Percentiles rank a stretch among this genome's conserved stretches.
These are phyloP conservation scores for Acanthurus lineatus DNA, from an alignment of 2,797 vertebrate species.

Conservation along the genomic window DNA sequence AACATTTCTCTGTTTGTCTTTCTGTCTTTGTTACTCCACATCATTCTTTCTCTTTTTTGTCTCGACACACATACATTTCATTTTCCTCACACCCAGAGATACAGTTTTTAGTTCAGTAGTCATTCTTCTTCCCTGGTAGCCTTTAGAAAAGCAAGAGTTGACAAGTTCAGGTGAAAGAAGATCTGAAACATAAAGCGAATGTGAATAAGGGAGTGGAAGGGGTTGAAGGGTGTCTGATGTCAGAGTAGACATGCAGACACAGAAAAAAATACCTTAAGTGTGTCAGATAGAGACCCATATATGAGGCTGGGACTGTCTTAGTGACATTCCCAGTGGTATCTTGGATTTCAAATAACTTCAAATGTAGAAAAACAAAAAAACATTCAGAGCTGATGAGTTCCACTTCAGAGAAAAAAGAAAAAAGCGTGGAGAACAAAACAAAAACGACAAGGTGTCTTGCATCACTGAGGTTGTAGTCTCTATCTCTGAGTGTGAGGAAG, in stretches of 20 bases:
- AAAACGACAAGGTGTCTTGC: slow-evolving; percentile 62
- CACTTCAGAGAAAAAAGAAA: not conserved
- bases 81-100: slow-evolving; percentile 14
- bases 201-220: slow-evolving; percentile 20
- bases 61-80: not conserved
- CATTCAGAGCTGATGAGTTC: slow-evolving; percentile 24
- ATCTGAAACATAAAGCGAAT: slow-evolving; percentile 41
- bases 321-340: slow-evolving; percentile 52
- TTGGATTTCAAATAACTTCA: slow-evolving; percentile 56
- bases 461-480: slow-evolving; percentile 35
- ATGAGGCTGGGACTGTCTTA: slow-evolving; percentile 25
- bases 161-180: slow-evolving; percentile 45
- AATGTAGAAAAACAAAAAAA: slow-evolving; percentile 24
- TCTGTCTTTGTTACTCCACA: not conserved
- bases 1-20: slow-evolving; percentile 4
- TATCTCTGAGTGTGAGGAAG: slow-evolving; percentile 33
- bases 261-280: slow-evolving; percentile 19
- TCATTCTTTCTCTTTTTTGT: slow-evolving; percentile 8
- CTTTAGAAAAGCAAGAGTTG: slow-evolving; percentile 31
- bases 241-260: slow-evolving; percentile 54
- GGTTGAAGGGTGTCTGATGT: slow-evolving; percentile 48
- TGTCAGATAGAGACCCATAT: slow-evolving; percentile 38
- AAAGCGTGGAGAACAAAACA: slow-evolving; percentile 39
- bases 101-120: not conserved
- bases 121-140: slow-evolving; percentile 16